Base-by-base conservation (phyloP, 2,797 vertebrate species). In the Peromyscus aztecus region DNA sequence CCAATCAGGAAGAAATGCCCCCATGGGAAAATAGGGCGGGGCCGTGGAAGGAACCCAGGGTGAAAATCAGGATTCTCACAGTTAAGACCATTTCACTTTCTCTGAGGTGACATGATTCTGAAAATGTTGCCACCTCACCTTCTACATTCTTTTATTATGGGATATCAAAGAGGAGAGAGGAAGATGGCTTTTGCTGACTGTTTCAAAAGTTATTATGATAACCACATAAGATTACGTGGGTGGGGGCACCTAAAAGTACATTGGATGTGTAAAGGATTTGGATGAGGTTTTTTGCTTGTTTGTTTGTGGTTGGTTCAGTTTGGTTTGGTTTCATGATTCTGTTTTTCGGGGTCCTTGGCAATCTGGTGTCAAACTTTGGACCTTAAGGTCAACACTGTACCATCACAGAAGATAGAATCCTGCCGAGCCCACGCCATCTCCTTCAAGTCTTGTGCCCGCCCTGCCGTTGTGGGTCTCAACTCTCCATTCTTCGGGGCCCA, bases 401-500 rank as follows among this genome's bases (percentile, higher is more conserved):
- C 73, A 34, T 34, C 76, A 80, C 63, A 95, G 63, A 69, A 94
- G 94, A 95, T 7, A 91, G 85, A 89, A 52, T n/a, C 2, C 0
- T 84, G 29, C 23, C 55, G 37, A 57, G 37, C 23, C 65, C 14
- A 77, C 55, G 43, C 34, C 8, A 34, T 27, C 13, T 55, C 43
- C 65, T 29, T 40, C 75, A 93, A 93, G 92, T 75, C 59, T 82
- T 83, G 40, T 1, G 87, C 55, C 27, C 43, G 43, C 43, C 86
- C 63, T 77, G 49, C 49, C 84, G 88, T 34, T 89, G 52, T 86
- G 86, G 91, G 31, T 61, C 89, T 91, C 57, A 73, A 87, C 59
- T 43, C 43, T 40, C 67, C 14, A 4, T 91, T 89, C 86, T 75
- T 91, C 21, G 46, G 52, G 69, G 95, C 77, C 96, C 97, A 21